A percentile compares a stretch with the other conserved stretches of the same genome.
phyloP scores from a whole-genome alignment of 1,140 invertebrate genomes.

The Zaprionus gabonicus region DNA sequence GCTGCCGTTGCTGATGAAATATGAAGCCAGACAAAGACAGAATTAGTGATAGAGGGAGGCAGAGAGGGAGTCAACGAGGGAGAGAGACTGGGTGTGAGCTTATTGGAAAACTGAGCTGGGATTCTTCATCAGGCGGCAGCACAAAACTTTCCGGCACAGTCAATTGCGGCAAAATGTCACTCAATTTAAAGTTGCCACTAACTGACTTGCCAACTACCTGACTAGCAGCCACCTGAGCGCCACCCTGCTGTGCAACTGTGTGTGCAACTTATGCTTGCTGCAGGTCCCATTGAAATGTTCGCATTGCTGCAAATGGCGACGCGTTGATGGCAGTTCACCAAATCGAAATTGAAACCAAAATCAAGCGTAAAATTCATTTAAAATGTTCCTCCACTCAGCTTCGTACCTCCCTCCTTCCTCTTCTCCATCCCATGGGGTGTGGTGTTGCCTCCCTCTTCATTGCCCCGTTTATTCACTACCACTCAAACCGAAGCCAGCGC shows the following conservation, averaged over 20 bases:
- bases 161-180: conserved; percentile 77
- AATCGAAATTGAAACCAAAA: conserved; percentile 78
- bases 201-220: conserved; percentile 48
- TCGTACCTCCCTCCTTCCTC: neutral
- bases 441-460: too few relatives aligned
- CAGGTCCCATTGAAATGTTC: conserved; percentile 60
- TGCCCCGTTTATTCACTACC: neutral
- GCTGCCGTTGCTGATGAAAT: conserved; percentile 18
- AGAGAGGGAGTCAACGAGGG: neutral
- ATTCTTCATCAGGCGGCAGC: conserved; percentile 29
- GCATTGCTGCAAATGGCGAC: conserved; percentile 19
- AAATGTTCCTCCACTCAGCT: conserved; percentile 50
- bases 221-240: conserved; percentile 1
- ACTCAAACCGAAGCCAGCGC: conserved; percentile 5
- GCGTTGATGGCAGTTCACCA: conserved; percentile 40
- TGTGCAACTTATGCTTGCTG: conserved; percentile 68
- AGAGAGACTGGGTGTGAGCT: neutral
- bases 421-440: too few relatives aligned
- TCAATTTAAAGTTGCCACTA: conserved; percentile 72
- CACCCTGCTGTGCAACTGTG: conserved; percentile 3
- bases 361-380: conserved; percentile 79
- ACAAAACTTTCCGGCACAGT: conserved; percentile 64
- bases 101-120: conserved; percentile 17
- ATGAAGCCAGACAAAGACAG: conserved; percentile 11
- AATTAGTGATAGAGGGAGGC: neutral